Base-by-base conservation (phyloP, 2,888 invertebrate genomes). In the Scotopteryx bipunctaria region DNA sequence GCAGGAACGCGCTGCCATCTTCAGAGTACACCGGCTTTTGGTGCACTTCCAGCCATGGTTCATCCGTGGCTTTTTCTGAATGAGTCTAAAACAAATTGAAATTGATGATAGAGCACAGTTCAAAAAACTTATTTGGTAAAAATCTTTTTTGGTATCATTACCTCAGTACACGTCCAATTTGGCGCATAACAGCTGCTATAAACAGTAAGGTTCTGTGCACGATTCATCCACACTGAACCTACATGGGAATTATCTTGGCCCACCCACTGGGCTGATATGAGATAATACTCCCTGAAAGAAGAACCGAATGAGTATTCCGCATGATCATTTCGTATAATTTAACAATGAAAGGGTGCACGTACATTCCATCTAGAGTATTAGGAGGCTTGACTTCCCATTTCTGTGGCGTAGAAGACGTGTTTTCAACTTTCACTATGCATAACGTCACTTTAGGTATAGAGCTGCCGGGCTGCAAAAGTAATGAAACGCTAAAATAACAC, bases 211-310 rank as follows among this genome's bases (percentile, higher is more conserved):
- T 98, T 98, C 88, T 99, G 98, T 33, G 96, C 94, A 66, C 99
- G 93, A 83, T 97, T 97, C 93, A 98, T 95, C 96, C 98, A 99
- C 48, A 97, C 95, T 40, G 96, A 95, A 41, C 96, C 94, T 61
- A 98, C 93, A 78, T 95, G 94, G 57, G 92, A 92, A 81, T 95
- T 95, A 70, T 93, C 93, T 73, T 93, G 93, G 70, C 95, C 94
- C 69, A 97, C 94, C 98, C 98, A 98, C 59, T 95, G 94, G 55
- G 97, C 97, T 66, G 96, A 96, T 79, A 97, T 97, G 79, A 98
- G 91, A 90, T 98, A 98, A 90, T 95, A 95, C 76, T 98, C 98
- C 86, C 97, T 97, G 89, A 29, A 89, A 67, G 44, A 35, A 32
- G 42, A 32, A 55, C 3, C 17, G 33, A 29, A 11, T 41, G 2